A percentile compares a stretch with the other conserved stretches of the same genome.
Conservation (phyloP, 2,113 vertebrate species). For the Dolichotis patagonum region DNA sequence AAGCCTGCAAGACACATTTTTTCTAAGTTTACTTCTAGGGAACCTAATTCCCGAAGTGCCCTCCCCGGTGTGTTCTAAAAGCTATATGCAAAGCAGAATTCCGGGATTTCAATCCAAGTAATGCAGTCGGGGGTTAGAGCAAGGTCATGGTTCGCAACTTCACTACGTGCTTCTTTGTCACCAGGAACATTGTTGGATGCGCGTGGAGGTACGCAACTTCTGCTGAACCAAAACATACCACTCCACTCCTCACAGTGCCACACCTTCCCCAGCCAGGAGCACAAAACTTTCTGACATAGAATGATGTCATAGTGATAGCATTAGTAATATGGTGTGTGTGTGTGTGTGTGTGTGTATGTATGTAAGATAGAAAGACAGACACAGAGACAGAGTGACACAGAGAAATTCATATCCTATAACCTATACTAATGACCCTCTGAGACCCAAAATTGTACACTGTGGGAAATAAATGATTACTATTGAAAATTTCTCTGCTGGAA, state of each 20-base stretch:
- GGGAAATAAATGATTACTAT: not conserved
- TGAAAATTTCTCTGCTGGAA: not conserved
- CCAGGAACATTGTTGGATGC: not conserved
- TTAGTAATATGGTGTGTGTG: not conserved
- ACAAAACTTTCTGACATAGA: not conserved
- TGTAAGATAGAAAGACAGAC: not conserved
- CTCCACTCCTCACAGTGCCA: not conserved
- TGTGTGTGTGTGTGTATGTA: not conserved
- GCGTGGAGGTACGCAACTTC: not conserved
- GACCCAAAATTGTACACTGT: fast-evolving
- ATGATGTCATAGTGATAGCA: too few relatives aligned
- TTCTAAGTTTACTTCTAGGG: not conserved
- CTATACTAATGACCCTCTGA: not conserved
- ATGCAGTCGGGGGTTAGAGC: not conserved
- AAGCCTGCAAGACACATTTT: not conserved
- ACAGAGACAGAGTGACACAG: not conserved
- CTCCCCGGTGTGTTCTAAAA: not conserved
- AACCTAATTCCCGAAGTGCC: not conserved
- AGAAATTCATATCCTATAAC: too few relatives aligned
- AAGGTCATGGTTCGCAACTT: not conserved
- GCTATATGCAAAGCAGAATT: not conserved
- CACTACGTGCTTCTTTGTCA: not conserved
- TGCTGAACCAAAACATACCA: not conserved
- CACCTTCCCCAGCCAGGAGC: not conserved
- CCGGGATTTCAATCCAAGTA: not conserved